These are phyloP conservation scores for mouse (Mus musculus) DNA, from an alignment of 2,113 vertebrate species.

Conservation along the genomic window DNA sequence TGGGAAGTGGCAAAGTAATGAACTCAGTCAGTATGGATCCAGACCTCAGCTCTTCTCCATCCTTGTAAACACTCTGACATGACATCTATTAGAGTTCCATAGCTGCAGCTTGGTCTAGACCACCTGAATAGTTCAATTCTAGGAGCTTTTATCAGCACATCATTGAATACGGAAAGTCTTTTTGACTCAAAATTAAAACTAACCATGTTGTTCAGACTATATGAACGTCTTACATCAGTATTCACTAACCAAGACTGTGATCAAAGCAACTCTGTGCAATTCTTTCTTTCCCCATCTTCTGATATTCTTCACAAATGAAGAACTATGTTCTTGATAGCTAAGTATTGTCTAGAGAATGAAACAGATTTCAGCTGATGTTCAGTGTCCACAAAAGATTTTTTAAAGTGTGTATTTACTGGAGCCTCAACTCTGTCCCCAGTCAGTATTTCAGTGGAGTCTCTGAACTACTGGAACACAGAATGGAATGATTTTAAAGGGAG, in stretches of 20 bases:
- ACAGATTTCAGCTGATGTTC: slow-evolving; percentile 39
- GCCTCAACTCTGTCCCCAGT: background rate
- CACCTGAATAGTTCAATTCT: background rate
- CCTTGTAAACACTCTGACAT: background rate
- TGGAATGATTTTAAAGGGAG: no score
- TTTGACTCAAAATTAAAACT: slow-evolving; percentile 58
- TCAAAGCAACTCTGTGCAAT: slow-evolving; percentile 32
- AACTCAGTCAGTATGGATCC: background rate
- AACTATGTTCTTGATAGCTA: background rate
- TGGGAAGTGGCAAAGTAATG: background rate
- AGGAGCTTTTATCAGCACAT: slow-evolving; percentile 10
- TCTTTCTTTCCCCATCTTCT: background rate
- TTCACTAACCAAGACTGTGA: background rate
- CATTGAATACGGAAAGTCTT: background rate
- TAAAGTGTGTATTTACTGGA: background rate
- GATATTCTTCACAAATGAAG: background rate
- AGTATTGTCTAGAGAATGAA: background rate
- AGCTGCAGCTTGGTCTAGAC: background rate
- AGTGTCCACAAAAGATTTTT: background rate
- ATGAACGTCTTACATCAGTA: slow-evolving; percentile 10
- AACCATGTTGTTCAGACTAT: slow-evolving; percentile 42
- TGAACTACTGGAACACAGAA: no score
- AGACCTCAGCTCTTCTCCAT: background rate
- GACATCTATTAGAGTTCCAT: background rate
- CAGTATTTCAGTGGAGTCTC: no score